Evolutionary conservation across 1,140 invertebrate species (phyloP), one percentile per base, ranked within the genome.

Genomic region (Hycleus phaleratus): DNA sequence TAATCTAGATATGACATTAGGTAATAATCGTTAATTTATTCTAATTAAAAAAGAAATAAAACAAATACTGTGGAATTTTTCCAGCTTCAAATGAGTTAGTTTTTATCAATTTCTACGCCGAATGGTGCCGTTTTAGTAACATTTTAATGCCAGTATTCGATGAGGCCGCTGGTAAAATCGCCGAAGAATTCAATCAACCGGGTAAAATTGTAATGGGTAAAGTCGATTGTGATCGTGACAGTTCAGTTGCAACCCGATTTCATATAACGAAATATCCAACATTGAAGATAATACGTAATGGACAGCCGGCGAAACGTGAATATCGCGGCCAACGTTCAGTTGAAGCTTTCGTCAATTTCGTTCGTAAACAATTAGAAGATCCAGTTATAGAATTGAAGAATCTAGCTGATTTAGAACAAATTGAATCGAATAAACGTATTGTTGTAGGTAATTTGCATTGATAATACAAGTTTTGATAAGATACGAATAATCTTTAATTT

Each of bases 241-340:
- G 81, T 66, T 77, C 82, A 48, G 80, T 98, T 48, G 91, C 95
- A 6, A 84, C 85, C 7, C 83, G 90, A 64, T 99, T 95, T 76
- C 92, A 97, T 68, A 97, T 99, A 45, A 90, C 85, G 10, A 99
- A 99, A 79, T 99, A 99, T 78, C 97, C 97, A 24, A 99, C 97
- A 10, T 75, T 99, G 38, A 99, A 99, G 78, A 75, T 99, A 12
- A 90, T 98, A 68, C 82, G 92, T 32, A 96, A 96, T 84, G 97
- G 97, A 1, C 84, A 95, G 68, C 82, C 92, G 6, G 83, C 88
- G 1, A 99, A 99, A 75, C 85, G 88, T 68, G 97, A 99, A 76
- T 99, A 98, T 68, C 82, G 97, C 69, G 95, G 81, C 1, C 85
- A 88, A 62, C 75, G 88, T 54, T 90, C 89, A 5, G 80, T 79